Base-by-base conservation (phyloP, 2,888 invertebrate genomes). In the Apamea anceps region DNA sequence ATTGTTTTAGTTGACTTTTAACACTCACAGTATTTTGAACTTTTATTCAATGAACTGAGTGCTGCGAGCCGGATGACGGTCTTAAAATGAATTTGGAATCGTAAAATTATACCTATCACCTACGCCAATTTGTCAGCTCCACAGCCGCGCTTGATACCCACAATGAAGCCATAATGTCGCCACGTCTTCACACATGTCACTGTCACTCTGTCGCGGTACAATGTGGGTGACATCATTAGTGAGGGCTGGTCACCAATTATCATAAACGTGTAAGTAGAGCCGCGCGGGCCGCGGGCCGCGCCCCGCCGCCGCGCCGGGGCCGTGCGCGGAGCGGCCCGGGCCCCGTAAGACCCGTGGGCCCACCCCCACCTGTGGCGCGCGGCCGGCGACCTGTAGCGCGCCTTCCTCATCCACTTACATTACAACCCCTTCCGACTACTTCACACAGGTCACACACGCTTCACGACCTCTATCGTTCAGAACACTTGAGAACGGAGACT, bases 361-460 rank as follows among this genome's bases (percentile, higher is more conserved):
- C 79, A 82, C 82, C 87, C 74, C 87, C 91, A 92, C 92, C 92
- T 92, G 92, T 92, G 77, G 92, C 88, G 67, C 82, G 86, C 84
- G 82, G 88, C 87, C 77, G 54, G 87, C 89, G 90, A 91, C 92
- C 91, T 91, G 91, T 91, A 89, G 92, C 91, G 87, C 90, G 84
- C 87, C 88, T 84, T 72, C 57, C 37, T 65, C 74, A 2, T 3
- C 71, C 42, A 48, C 81, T n/a, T 60, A 45, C 32, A 25, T 28
- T 42, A 25, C 66, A 25, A 62, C 62, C 86, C 72, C 70, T 54
- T 57, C 42, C 42, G 54, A 66, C 7, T 37, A 54, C 63, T 73
- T 42, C 82, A 13, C 63, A 12, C 65, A 18, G 28, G 15, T 28
- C 28, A 25, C 37, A 28, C 72, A 28, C 32, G 32, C n/a, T 45